Base-by-base conservation (phyloP, 1,140 invertebrate genomes). In the Heliconius nattereri region DNA sequence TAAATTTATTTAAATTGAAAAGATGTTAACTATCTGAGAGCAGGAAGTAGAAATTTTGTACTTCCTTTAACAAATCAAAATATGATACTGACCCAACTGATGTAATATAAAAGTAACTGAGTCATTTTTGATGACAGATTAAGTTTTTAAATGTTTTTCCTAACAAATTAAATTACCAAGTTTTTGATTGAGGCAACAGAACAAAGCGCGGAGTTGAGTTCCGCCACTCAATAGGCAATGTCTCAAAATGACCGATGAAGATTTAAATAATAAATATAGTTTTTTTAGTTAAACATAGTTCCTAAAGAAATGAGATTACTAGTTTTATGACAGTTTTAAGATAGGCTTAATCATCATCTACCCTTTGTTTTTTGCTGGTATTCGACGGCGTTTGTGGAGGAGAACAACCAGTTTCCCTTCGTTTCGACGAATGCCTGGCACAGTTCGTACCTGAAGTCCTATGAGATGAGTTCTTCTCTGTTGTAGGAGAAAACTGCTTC, bases 401-500 rank as follows among this genome's bases (percentile, higher is more conserved):
- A 1, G 93, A 94, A 37, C 83, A 84, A 0, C 84, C 87, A 1
- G 92, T 92, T 11, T 94, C 92, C 11, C 91, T 81, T 23, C 91
- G 85, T 75, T 94, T 94, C 0, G 88, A 88, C 0, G 93, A 93
- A 83, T 94, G 93, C 23, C 93, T 85, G 3, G 92, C 91, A 81
- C 93, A 94, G 0, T 77, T 83, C 0, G 84, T 85, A 6, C 81
- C 86, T 1, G 90, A 92, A 1, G 83, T 83, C 29, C 90, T 83
- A 26, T 84, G 81, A 1, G 86, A 83, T 0, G 87, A 87, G 7
- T 90, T 83, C 5, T 82, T 78, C 2, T 89, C 88, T 37, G 80
- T 83, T 19, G 93, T 96, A 6, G 98, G 98, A 0, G 98, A 98
- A 83, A 96, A 95, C 90, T 99, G 98, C 85, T 97, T 97, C 7